Evolutionary conservation across 2,888 invertebrate species (phyloP).

Genomic region (Netelia melanura): DNA sequence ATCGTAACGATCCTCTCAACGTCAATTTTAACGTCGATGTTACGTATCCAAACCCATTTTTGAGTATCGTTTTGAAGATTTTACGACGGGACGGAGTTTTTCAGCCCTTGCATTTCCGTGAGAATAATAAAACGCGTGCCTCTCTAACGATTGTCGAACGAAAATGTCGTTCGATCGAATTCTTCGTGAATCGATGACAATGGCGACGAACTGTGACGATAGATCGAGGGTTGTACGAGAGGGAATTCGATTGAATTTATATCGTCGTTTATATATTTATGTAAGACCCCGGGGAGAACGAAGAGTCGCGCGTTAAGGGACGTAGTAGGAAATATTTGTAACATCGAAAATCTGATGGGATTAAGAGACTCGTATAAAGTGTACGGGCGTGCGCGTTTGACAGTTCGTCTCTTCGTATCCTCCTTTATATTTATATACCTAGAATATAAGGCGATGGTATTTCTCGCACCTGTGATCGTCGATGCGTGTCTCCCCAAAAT

Average conservation of each 20-base stretch:
- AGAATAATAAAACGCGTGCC: slow-evolving; percentile 29
- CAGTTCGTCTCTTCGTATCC: slow-evolving; percentile 43
- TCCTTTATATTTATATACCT: too few relatives aligned
- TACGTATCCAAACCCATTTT: slow-evolving; percentile 41
- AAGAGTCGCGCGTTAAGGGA: not conserved
- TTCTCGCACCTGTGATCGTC: slow-evolving; percentile 74
- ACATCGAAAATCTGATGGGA: slow-evolving; percentile 22
- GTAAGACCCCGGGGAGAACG: not conserved
- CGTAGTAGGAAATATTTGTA: slow-evolving; percentile 5
- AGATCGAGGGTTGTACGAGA: slow-evolving; percentile 14
- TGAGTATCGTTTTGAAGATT: slow-evolving; percentile 44
- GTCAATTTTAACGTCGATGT: slow-evolving; percentile 31
- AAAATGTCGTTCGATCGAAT: slow-evolving; percentile 12
- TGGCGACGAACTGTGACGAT: slow-evolving; percentile 31
- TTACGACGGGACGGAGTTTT: slow-evolving; percentile 41
- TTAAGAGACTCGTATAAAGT: slow-evolving; percentile 27
- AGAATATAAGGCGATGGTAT: slow-evolving; percentile 15
- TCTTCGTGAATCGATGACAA: slow-evolving; percentile 36
- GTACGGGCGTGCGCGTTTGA: slow-evolving; percentile 39
- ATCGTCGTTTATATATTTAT: not conserved
- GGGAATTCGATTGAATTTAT: slow-evolving; percentile 28
- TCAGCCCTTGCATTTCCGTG: slow-evolving; percentile 1
- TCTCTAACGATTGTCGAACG: not conserved
- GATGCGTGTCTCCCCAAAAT: slow-evolving; percentile 76
- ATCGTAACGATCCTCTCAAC: slow-evolving; percentile 42